Conservation (phyloP, 2,888 invertebrate species). For the Aporophyla lueneburgensis region DNA sequence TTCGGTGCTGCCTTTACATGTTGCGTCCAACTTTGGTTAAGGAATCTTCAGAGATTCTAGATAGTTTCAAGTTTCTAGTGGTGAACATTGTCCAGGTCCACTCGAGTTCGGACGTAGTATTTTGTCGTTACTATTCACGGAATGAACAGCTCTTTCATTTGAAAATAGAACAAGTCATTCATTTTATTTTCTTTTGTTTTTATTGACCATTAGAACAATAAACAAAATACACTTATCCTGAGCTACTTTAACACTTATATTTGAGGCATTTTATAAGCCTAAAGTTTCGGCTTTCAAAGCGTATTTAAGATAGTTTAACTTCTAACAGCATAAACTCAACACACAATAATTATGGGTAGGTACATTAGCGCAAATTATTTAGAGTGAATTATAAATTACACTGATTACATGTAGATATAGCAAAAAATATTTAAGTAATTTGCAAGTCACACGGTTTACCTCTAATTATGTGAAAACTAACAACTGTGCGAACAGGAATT, state of each 20-base stretch:
- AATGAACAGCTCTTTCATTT: not conserved
- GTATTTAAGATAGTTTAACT: not conserved
- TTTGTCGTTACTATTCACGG: slow-evolving; percentile 36
- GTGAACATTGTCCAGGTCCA: slow-evolving; percentile 42
- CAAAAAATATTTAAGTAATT: not conserved
- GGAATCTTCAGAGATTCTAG: slow-evolving; percentile 80
- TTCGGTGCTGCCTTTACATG: slow-evolving; percentile 78
- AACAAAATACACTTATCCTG: not conserved
- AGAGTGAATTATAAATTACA: not conserved
- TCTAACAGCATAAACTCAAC: not conserved
- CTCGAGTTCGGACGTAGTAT: slow-evolving; percentile 30
- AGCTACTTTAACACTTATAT: not conserved
- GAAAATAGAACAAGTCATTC: slow-evolving; percentile 4
- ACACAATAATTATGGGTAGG: not conserved
- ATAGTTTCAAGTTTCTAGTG: slow-evolving; percentile 75
- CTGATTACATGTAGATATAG: not conserved
- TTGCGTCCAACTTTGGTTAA: slow-evolving; percentile 77
- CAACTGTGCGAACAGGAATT: not conserved
- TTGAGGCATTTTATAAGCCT: not conserved
- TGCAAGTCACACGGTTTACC: too few relatives aligned
- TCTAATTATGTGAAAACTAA: not conserved
- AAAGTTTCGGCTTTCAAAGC: not conserved
- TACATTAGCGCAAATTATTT: not conserved
- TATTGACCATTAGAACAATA: not conserved
- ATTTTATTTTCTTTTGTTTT: not conserved